Evolutionary conservation across 1,140 invertebrate species (phyloP), one percentile per base, ranked within the genome.

Genomic region (Trichoplusia ni): DNA sequence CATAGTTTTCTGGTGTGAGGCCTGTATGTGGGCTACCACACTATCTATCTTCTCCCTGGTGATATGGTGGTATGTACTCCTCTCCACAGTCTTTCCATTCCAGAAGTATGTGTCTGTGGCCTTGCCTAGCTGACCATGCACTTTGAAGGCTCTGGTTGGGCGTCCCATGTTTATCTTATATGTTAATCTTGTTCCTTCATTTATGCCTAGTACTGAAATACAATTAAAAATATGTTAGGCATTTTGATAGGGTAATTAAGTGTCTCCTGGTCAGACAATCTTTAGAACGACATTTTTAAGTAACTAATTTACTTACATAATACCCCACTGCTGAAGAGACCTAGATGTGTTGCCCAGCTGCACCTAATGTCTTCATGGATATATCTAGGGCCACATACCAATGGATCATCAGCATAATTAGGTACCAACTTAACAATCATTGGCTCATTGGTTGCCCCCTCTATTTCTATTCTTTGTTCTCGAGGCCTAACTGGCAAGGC

Each of bases 1-100:
- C 94, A 97, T 96, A 75, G 94, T 93, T 68, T 92, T 93, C 84
- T 97, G 96, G 88, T 98, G 95, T 18, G 94, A 92, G 6, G 95
- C 93, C 86, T 98, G 96, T 82, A 96, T 94, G 2, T 94, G 91
- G 4, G 95, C 92, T 27, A 97, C 91, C 6, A 97, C 75, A 66
- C 90, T 92, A 71, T 97, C 95, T 6, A 98, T 89, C 60, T 93
- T 92, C 19, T 82, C 83, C 59, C 92, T 87, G 19, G 82, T 94
- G 0, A 98, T 90, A 87, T 95, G 94, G 35, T 91, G 86, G 82
- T 92, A 97, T 9, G 94, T 95, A 2, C 95, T 91, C 73, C 94
- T 94, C 78, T 96, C 94, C 0, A 95, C 79, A 25, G 97, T 91
- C 86, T 91, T 94, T 6, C 97, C 96, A 79, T 93, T 93, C 66